These are phyloP conservation scores for Siniperca undulata DNA, from an alignment of 2,797 vertebrate genomes.

Conservation along the genomic window DNA sequence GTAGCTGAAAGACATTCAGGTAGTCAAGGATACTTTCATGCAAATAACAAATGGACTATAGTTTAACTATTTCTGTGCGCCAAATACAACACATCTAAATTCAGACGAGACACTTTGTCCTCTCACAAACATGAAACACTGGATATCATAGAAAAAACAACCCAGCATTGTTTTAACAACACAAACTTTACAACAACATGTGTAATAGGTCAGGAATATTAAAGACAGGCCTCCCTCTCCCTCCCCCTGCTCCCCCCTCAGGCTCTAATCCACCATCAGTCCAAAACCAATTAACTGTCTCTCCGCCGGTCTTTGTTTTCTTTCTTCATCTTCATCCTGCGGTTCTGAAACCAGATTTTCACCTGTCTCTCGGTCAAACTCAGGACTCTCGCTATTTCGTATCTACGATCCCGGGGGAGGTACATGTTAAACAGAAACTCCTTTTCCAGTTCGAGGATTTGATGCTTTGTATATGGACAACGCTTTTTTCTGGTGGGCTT, in stretches of 20 bases:
- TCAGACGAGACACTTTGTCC: conserved; percentile 68
- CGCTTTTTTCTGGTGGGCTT: conserved; percentile 97
- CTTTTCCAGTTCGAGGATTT: conserved; percentile 98
- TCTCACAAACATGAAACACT: conserved; percentile 90
- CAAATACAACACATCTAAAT: conserved; percentile 66
- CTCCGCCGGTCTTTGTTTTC: conserved; percentile 96
- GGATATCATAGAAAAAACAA: conserved; percentile 82
- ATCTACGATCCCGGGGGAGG: conserved; percentile 97
- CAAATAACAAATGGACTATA: conserved; percentile 72
- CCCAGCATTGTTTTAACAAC: conserved; percentile 76
- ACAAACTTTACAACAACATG: conserved; percentile 84
- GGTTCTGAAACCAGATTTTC: conserved; percentile 99
- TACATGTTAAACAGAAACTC: conserved; percentile 99
- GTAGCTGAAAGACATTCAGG: conserved; percentile 86
- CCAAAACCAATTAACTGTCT: conserved; percentile 67
- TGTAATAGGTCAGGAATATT: conserved; percentile 71
- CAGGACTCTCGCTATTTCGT: conserved; percentile 94
- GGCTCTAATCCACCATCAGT: conserved; percentile 46
- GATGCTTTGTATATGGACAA: conserved; percentile 96
- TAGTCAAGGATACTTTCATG: conserved; percentile 82
- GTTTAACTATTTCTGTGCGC: conserved; percentile 56
- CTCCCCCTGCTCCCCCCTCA: neutral
- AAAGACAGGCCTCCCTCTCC: conserved; percentile 6
- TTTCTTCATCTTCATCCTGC: conserved; percentile 99
- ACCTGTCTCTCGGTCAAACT: conserved; percentile 98